phyloP scores from a whole-genome alignment of 2,888 invertebrate species.

The Lagria hirta region DNA sequence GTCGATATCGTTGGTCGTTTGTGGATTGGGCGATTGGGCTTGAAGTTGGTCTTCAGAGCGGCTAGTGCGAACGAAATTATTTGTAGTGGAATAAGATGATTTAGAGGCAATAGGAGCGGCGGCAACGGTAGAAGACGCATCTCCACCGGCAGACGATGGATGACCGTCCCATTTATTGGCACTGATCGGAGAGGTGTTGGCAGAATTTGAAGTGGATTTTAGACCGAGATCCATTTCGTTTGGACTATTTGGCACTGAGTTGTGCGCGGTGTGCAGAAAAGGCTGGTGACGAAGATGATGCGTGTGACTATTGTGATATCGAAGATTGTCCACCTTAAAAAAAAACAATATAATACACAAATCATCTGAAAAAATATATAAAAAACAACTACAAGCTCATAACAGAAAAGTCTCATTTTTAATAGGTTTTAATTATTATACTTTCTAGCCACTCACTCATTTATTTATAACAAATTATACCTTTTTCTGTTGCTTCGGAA shows the following conservation, averaged over 20 bases:
- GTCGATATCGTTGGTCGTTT: conserved; percentile 81
- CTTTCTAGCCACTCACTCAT: not conserved
- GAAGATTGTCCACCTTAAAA: conserved; percentile 48
- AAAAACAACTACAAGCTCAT: no score
- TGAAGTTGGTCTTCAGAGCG: conserved; percentile 86
- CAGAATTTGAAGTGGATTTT: conserved; percentile 56
- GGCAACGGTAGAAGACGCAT: conserved; percentile 23
- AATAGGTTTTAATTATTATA: no score
- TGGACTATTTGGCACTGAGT: conserved; percentile 72
- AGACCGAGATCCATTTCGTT: conserved; percentile 64
- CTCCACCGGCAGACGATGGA: conserved; percentile 28
- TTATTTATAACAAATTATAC: conserved; percentile 45
- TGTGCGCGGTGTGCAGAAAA: no score
- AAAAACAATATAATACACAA: no score
- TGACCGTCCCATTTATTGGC: conserved; percentile 56
- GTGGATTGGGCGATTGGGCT: conserved; percentile 69
- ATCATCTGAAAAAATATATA: no score
- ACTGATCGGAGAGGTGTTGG: conserved; percentile 58
- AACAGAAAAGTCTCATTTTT: no score
- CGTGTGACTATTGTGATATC: conserved; percentile 58
- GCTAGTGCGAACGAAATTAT: conserved; percentile 76
- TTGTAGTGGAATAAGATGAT: conserved; percentile 16
- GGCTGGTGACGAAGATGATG: conserved; percentile 51
- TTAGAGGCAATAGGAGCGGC: no score
- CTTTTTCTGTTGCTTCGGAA: conserved; percentile 62